phyloP scores from a whole-genome alignment of 1,140 invertebrate genomes.

The Neodiprion virginianus region DNA sequence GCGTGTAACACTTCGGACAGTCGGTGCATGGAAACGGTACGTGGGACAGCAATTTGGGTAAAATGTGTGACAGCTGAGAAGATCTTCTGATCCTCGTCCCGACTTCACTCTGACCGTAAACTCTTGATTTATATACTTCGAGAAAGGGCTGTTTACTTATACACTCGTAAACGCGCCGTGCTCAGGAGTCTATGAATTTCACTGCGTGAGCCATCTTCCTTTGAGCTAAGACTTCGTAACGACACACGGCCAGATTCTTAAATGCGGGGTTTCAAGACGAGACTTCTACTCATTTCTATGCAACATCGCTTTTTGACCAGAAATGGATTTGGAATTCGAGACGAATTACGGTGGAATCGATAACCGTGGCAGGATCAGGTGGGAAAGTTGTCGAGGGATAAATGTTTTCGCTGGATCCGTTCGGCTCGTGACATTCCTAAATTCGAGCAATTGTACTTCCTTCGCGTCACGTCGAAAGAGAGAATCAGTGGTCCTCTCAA shows the following conservation, averaged over 20 bases:
- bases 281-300: too few species aligned
- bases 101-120: conserved; percentile 54
- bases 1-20: neutral
- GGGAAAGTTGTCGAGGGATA: too few species aligned
- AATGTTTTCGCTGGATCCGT: too few species aligned
- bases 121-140: conserved; percentile 51
- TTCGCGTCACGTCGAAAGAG: neutral
- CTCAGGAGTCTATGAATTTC: neutral
- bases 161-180: neutral
- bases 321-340: too few species aligned
- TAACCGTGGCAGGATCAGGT: too few species aligned
- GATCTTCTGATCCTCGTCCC: conserved; percentile 52
- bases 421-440: neutral
- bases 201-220: neutral
- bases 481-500: conserved; percentile 18
- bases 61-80: conserved; percentile 54
- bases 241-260: too few species aligned
- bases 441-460: neutral
- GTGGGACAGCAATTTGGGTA: conserved; percentile 42
- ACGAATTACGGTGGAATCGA: too few species aligned
- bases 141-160: conserved; percentile 9
- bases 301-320: too few species aligned
- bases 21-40: neutral
- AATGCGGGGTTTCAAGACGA: too few species aligned
- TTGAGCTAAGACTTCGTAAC: too few species aligned